phyloP scores from a whole-genome alignment of 2,113 vertebrate genomes.

The Mungos mungo region DNA sequence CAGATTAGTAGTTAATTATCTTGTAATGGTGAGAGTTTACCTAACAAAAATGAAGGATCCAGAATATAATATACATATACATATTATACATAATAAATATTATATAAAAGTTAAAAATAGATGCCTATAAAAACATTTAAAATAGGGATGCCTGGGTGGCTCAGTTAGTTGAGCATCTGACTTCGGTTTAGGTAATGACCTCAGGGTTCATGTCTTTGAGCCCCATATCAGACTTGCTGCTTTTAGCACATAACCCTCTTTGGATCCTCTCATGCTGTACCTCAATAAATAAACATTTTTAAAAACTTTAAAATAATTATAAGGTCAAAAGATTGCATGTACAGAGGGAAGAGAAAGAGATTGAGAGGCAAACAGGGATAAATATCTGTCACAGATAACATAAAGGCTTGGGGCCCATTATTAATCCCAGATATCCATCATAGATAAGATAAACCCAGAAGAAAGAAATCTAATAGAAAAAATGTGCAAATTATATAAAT shows the following conservation, averaged over 20 bases:
- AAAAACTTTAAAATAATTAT: background rate
- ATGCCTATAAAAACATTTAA: background rate
- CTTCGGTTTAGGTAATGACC: no score
- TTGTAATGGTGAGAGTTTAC: background rate
- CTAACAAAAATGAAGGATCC: background rate
- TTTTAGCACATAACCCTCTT: no score
- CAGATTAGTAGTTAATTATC: background rate
- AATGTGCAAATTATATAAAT: background rate
- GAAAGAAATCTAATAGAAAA: background rate
- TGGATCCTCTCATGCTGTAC: no score
- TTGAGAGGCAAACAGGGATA: background rate
- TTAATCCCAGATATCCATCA: background rate
- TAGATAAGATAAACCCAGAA: background rate
- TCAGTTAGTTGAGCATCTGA: no score
- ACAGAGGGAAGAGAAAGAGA: background rate
- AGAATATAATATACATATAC: background rate
- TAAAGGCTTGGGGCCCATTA: background rate
- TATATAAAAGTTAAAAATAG: background rate
- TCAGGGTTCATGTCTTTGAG: no score
- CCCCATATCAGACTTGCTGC: no score
- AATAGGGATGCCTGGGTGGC: background rate
- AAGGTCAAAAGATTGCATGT: background rate
- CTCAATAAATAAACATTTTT: no score
- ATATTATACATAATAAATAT: no score
- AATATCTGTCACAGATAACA: background rate